Evolutionary conservation across 2,888 invertebrate genomes (phyloP).

Genomic region (Drosophila mettleri): DNA sequence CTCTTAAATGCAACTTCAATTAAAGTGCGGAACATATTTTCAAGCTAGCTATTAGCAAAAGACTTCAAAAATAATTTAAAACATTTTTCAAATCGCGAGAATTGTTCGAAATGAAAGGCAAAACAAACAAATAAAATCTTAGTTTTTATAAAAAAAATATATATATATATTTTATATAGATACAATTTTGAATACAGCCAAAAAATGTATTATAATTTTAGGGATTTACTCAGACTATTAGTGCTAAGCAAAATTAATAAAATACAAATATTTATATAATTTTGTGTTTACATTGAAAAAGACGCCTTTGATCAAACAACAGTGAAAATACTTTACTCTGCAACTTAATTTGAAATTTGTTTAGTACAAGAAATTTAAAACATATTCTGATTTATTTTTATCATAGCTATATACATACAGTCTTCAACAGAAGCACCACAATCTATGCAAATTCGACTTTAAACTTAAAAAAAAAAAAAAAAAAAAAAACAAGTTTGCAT

Average conservation of each 20-base stretch:
- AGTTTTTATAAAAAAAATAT: too few relatives aligned
- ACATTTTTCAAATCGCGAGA: conserved; percentile 11
- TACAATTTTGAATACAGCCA: too few relatives aligned
- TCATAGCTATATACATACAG: not conserved
- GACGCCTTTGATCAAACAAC: not conserved
- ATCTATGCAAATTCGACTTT: not conserved
- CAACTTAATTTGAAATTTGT: not conserved
- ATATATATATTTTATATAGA: too few relatives aligned
- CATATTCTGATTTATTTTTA: not conserved
- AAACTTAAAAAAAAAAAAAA: too few relatives aligned
- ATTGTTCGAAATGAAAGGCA: not conserved
- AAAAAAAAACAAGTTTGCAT: conserved; percentile 6
- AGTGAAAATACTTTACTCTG: not conserved
- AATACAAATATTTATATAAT: too few relatives aligned
- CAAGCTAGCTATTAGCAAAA: conserved; percentile 3
- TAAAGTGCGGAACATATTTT: conserved; percentile 54
- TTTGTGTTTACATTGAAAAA: too few relatives aligned
- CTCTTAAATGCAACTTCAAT: conserved; percentile 54
- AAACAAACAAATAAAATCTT: not conserved
- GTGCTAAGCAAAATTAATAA: too few relatives aligned
- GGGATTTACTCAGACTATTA: too few relatives aligned
- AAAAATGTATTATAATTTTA: too few relatives aligned
- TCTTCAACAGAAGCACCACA: not conserved
- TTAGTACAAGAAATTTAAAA: not conserved
- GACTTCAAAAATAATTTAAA: conserved; percentile 2